Percentiles rank a stretch among this genome's conserved stretches.
Conservation (phyloP, 2,888 invertebrate genomes). For the Thereva unica region DNA sequence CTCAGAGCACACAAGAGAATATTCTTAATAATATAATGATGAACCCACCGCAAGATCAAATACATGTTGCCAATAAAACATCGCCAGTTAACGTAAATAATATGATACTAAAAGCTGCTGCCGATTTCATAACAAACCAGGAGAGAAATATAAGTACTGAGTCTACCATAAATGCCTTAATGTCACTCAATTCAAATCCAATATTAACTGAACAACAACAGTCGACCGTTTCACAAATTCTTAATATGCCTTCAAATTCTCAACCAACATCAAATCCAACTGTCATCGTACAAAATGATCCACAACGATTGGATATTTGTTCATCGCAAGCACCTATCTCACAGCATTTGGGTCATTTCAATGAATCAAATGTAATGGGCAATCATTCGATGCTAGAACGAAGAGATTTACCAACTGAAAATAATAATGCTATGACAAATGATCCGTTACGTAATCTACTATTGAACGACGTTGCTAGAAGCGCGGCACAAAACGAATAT, state of each 20-base stretch:
- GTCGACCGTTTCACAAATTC: conserved; percentile 43
- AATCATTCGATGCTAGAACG: conserved; percentile 35
- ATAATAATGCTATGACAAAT: conserved; percentile 31
- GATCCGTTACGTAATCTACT: conserved; percentile 53
- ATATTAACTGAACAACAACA: conserved; percentile 39
- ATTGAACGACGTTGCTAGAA: conserved; percentile 46
- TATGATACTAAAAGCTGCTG: conserved; percentile 76
- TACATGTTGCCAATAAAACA: conserved; percentile 34
- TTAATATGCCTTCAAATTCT: conserved; percentile 40
- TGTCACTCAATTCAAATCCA: conserved; percentile 44
- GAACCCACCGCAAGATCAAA: conserved; percentile 47
- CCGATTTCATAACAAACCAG: conserved; percentile 70
- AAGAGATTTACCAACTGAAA: conserved; percentile 18
- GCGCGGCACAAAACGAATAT: conserved; percentile 32
- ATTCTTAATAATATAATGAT: conserved; percentile 57
- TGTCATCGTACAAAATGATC: conserved; percentile 38
- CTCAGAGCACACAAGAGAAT: conserved; percentile 53
- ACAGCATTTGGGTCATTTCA: conserved; percentile 41
- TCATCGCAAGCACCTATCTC: conserved; percentile 18
- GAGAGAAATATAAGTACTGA: conserved; percentile 61
- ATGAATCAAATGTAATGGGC: conserved; percentile 26
- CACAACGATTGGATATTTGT: conserved; percentile 38
- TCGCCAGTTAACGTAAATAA: conserved; percentile 62
- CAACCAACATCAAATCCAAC: conserved; percentile 42
- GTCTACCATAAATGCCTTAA: conserved; percentile 45